Evolutionary conservation across 2,888 invertebrate genomes (phyloP).

Genomic region (Plebejus anna): DNA sequence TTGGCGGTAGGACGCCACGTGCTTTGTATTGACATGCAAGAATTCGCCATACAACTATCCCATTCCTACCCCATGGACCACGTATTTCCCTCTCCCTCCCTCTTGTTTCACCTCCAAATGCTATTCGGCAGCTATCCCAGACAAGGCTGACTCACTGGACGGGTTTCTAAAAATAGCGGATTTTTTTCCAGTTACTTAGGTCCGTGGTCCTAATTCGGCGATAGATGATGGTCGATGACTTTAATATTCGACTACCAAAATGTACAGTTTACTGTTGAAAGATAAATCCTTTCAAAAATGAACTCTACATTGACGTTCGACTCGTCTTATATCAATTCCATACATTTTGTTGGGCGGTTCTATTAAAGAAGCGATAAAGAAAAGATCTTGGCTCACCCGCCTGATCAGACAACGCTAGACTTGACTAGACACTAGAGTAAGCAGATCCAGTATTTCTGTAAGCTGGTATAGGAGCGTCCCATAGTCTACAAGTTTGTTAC

Average conservation of each 20-base stretch:
- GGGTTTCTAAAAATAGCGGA: slow-evolving; percentile 76
- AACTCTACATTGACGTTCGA: neutral
- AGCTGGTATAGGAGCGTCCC: too few species aligned
- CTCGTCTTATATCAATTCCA: too few species aligned
- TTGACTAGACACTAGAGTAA: too few species aligned
- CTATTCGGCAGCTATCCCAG: slow-evolving; percentile 65
- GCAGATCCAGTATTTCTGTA: too few species aligned
- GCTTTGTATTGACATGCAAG: slow-evolving; percentile 54
- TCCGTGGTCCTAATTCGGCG: slow-evolving; percentile 38
- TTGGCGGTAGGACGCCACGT: slow-evolving; percentile 47
- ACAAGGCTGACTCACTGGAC: slow-evolving; percentile 67
- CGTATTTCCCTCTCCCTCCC: slow-evolving; percentile 63
- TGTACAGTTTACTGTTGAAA: neutral
- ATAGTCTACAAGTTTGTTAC: too few species aligned
- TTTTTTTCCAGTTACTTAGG: slow-evolving; percentile 53
- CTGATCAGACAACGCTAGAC: too few species aligned
- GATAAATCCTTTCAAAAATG: neutral
- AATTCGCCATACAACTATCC: slow-evolving; percentile 67
- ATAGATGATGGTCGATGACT: slow-evolving; percentile 26
- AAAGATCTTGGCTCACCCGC: too few species aligned
- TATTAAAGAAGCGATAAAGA: too few species aligned
- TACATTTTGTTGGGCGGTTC: too few species aligned
- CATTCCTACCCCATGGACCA: slow-evolving; percentile 59
- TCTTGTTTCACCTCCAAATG: slow-evolving; percentile 74
- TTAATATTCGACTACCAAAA: neutral